phyloP scores from a whole-genome alignment of 2,888 invertebrate genomes.

The Sericinus montela region DNA sequence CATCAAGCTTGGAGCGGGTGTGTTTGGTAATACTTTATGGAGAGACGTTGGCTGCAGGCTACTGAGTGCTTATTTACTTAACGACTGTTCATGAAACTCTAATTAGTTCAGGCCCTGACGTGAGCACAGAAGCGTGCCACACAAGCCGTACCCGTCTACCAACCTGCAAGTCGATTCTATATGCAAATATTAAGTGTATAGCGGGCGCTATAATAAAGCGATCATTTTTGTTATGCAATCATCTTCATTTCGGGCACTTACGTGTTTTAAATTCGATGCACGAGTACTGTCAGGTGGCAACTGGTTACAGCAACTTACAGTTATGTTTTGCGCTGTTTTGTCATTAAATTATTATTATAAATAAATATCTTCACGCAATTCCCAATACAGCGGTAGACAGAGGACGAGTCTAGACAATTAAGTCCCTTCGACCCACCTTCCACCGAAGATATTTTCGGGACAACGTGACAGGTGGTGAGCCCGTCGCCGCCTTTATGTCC shows the following conservation, averaged over 20 bases:
- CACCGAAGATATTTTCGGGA: too few relatives aligned
- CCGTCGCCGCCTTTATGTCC: too few relatives aligned
- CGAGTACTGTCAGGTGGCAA: not conserved
- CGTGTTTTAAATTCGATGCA: constrained; percentile 10
- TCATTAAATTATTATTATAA: not conserved
- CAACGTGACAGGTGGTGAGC: too few relatives aligned
- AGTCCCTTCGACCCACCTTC: too few relatives aligned
- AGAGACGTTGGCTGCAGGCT: constrained; percentile 33
- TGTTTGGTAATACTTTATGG: constrained; percentile 24
- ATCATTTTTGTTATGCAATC: constrained; percentile 31
- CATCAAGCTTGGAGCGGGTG: not conserved
- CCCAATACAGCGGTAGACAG: too few relatives aligned
- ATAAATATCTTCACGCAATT: too few relatives aligned
- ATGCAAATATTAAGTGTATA: constrained; percentile 60
- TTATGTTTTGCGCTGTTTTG: constrained; percentile 6
- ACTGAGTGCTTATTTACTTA: constrained; percentile 35
- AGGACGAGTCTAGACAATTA: too few relatives aligned
- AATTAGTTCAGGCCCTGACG: constrained; percentile 48
- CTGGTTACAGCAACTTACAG: constrained; percentile 8
- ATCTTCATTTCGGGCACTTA: constrained; percentile 13
- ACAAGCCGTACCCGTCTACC: constrained; percentile 39
- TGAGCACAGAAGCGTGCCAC: constrained; percentile 47
- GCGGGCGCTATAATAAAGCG: constrained; percentile 46
- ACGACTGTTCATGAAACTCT: constrained; percentile 59
- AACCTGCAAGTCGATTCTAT: constrained; percentile 50